Base-by-base conservation (phyloP, 2,888 invertebrate species). In the Lycocerus yunnanus region DNA sequence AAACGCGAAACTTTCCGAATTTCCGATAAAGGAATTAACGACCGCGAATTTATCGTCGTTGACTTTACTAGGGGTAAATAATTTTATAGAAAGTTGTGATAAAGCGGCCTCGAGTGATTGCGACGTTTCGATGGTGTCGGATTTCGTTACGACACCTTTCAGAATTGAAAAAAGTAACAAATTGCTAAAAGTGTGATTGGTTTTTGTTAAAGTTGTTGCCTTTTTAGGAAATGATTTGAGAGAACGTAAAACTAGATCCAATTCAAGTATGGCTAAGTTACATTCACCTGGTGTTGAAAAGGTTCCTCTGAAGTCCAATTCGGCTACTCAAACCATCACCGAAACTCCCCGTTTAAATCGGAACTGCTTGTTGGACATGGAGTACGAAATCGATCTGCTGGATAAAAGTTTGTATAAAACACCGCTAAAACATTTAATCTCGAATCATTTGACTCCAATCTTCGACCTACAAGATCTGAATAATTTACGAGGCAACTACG, bases 271-370 rank as follows among this genome's bases (percentile, higher is more conserved):
- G 8, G 58, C 81, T 8, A 81, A 82, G 74, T 70, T 82, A 14
- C 79, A 80, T 73, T 82, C 81, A 2, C 80, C 82, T 5, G 79
- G 79, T 16, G 76, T 80, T 18, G 81, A 80, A 71, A 80, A 81
- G 73, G 78, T 79, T 5, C 76, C 73, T 10, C 68, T 80, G 3
- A 78, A 78, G 69, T 77, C 78, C 0, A 72, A 80, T n/a, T 67
- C 68, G 8, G 73, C 77, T 10, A 78, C 75, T 20, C 77, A 79
- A 71, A 78, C 73, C 9, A 72, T 72, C 4, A 76, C 72, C 3
- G 77, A 78, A 63, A 78, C 78, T 0, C 78, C 78, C 13, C 74
- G 72, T 14, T 10, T 73, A 9, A 73, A 16, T 59, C 73, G 66
- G 1, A 69, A 69, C 14, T 15, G 24, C 58, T 66, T 78, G 13